These are phyloP conservation scores for Pollicipes pollicipes DNA, from an alignment of 1,140 invertebrate species.

Conservation along the genomic window DNA sequence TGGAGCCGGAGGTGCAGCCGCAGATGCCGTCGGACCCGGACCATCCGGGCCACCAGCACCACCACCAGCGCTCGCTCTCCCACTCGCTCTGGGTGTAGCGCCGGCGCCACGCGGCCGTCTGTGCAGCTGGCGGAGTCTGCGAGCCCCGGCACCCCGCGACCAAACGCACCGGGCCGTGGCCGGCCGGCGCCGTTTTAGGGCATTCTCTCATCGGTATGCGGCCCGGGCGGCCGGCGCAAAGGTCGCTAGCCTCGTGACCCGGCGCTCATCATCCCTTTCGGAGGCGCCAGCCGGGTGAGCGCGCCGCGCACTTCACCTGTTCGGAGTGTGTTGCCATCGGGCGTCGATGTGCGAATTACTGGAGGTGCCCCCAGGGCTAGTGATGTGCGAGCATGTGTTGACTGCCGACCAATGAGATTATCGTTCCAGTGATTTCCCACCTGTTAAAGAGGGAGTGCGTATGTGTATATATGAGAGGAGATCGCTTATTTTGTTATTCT, in stretches of 20 bases:
- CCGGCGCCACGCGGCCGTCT: background rate
- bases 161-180: no score
- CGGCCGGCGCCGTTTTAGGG: background rate
- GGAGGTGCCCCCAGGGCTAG: background rate
- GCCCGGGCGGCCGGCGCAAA: background rate
- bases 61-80: background rate
- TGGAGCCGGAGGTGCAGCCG: background rate
- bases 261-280: background rate
- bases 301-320: background rate
- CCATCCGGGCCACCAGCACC: background rate
- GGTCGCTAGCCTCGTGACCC: background rate
- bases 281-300: background rate
- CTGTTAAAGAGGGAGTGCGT: background rate
- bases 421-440: background rate
- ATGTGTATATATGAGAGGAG: background rate
- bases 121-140: no score
- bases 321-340: background rate
- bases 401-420: no score
- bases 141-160: no score
- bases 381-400: background rate
- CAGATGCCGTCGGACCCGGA: background rate
- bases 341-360: background rate
- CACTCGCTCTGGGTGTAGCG: background rate
- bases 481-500: constrained; percentile 2
- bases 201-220: background rate